phyloP scores from a whole-genome alignment of 2,113 vertebrate genomes.

The Cathartes aura region DNA sequence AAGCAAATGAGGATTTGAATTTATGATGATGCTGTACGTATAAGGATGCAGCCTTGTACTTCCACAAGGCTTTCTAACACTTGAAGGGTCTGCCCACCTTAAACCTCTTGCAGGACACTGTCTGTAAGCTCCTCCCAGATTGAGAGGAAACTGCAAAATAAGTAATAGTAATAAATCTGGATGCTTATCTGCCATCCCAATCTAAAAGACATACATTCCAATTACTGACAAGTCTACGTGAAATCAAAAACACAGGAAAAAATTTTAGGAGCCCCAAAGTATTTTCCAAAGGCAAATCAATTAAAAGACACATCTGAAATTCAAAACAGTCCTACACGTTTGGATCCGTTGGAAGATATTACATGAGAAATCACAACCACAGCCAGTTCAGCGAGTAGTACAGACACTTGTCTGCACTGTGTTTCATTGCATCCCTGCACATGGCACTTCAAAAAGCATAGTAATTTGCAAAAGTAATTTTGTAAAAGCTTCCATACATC shows the following conservation, averaged over 20 bases:
- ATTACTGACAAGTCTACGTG: background rate
- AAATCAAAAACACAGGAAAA: background rate
- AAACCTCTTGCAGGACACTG: background rate
- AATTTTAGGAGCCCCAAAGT: background rate
- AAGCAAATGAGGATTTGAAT: background rate
- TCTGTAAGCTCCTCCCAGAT: background rate
- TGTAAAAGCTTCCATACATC: slow-evolving; percentile 43
- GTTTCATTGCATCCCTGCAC: background rate
- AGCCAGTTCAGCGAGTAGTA: background rate
- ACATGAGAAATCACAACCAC: background rate
- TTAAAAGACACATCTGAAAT: slow-evolving; percentile 34
- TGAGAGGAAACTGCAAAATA: background rate
- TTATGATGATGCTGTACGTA: background rate
- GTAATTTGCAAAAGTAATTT: slow-evolving; percentile 28
- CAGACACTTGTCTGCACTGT: background rate
- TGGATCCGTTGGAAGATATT: slow-evolving; percentile 1
- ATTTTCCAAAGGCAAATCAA: background rate
- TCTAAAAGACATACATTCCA: background rate
- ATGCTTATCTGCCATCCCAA: background rate
- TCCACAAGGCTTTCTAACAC: background rate
- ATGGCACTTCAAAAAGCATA: slow-evolving; percentile 17
- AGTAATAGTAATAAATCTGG: background rate
- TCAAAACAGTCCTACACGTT: background rate
- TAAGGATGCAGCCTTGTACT: background rate
- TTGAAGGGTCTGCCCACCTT: background rate